Conservation (phyloP, 2,888 invertebrate genomes). For the Ethmia dodecea region DNA sequence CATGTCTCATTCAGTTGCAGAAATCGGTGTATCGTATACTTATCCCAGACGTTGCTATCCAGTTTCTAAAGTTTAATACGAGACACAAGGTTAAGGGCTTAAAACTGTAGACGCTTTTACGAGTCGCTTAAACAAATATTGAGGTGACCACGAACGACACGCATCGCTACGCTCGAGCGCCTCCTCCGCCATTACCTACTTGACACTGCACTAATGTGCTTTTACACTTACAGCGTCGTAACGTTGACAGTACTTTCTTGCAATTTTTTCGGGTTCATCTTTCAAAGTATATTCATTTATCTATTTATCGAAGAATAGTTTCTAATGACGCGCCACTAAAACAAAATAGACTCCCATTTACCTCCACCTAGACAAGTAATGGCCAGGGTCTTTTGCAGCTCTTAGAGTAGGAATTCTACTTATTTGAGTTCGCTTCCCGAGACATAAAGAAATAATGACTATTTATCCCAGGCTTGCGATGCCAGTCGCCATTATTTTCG, state of each 20-base stretch:
- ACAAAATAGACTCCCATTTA: not conserved
- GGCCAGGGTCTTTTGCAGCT: slow-evolving; percentile 27
- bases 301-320: not conserved
- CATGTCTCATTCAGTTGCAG: no score
- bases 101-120: not conserved
- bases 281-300: not conserved
- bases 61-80: no score
- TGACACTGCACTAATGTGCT: not conserved
- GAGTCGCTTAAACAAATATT: not conserved
- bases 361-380: no score
- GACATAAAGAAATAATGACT: slow-evolving; percentile 37
- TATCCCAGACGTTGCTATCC: no score
- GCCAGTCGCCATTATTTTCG: slow-evolving; percentile 35
- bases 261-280: slow-evolving; percentile 3
- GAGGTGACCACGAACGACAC: not conserved
- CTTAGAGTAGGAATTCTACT: slow-evolving; percentile 31
- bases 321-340: not conserved
- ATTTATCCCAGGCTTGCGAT: slow-evolving; percentile 25
- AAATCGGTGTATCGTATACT: no score
- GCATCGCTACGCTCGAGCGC: not conserved
- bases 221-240: slow-evolving; percentile 3
- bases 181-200: not conserved
- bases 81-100: not conserved
- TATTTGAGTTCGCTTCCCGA: slow-evolving; percentile 36
- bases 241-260: slow-evolving; percentile 1